Conservation (phyloP, 2,113 vertebrate genomes). For the Diadophis punctatus region DNA sequence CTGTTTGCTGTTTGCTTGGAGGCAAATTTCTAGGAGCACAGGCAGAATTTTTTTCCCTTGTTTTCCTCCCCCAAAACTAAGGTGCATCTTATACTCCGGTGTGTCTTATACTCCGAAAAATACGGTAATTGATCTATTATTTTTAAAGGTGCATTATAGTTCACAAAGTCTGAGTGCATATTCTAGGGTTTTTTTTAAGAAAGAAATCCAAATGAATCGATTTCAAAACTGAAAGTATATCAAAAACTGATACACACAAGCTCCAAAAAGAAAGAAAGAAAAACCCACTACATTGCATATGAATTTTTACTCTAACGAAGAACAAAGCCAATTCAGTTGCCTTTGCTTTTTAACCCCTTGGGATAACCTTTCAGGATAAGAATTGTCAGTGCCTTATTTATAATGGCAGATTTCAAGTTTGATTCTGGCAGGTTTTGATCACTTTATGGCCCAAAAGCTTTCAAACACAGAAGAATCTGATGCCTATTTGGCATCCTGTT, state of each 20-base stretch:
- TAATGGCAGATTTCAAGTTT: slow-evolving; percentile 77
- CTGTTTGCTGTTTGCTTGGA: no score
- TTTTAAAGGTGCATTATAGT: not conserved
- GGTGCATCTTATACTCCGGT: no score
- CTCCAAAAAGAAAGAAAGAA: slow-evolving; percentile 2
- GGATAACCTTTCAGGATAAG: slow-evolving; percentile 59
- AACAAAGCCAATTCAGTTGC: slow-evolving; percentile 40
- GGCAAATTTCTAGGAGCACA: no score
- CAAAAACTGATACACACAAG: not conserved
- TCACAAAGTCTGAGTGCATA: not conserved
- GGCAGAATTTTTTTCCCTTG: no score
- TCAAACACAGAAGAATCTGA: slow-evolving; percentile 60
- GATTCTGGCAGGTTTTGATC: slow-evolving; percentile 81
- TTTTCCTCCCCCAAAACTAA: no score
- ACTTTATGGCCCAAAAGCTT: slow-evolving; percentile 72
- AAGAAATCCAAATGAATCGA: not conserved
- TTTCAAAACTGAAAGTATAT: not conserved
- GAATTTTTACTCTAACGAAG: slow-evolving; percentile 35
- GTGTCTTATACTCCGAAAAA: no score
- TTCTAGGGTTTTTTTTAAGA: not conserved
- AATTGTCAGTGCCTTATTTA: slow-evolving; percentile 68
- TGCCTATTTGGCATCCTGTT: slow-evolving; percentile 61
- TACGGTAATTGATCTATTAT: not conserved
- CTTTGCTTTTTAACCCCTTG: slow-evolving; percentile 49
- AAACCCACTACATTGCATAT: slow-evolving; percentile 5